These are phyloP conservation scores for Parotia lawesii DNA, from an alignment of 2,113 vertebrate species.

Conservation along the genomic window DNA sequence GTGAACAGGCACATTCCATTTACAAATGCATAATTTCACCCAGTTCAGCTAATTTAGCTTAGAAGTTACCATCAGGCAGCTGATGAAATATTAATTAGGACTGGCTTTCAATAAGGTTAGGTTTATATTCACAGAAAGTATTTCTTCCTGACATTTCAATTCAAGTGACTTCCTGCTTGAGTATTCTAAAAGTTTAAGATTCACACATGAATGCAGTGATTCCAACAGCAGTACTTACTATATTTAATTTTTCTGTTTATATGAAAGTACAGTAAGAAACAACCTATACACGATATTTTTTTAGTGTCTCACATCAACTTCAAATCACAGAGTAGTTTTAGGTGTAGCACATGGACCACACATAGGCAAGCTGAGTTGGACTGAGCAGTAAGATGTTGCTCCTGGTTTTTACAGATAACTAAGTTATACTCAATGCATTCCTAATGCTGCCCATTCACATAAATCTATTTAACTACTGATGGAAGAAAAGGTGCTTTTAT, in stretches of 20 bases:
- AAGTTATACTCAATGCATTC: background rate
- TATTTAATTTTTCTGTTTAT: background rate
- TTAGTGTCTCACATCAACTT: background rate
- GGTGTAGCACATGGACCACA: background rate
- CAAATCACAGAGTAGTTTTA: background rate
- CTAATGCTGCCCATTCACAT: background rate
- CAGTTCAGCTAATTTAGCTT: conserved; percentile 31
- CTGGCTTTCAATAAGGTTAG: conserved; percentile 22
- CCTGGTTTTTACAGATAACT: background rate
- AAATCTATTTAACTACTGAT: background rate
- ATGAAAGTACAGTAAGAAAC: background rate
- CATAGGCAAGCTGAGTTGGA: background rate
- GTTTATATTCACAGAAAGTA: conserved; percentile 6
- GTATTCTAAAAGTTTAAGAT: background rate
- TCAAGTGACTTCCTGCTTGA: background rate
- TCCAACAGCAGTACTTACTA: background rate
- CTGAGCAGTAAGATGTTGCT: background rate
- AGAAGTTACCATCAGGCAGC: background rate
- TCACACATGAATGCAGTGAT: background rate
- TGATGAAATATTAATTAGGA: conserved; percentile 61
- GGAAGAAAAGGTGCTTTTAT: background rate
- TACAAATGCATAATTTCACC: conserved; percentile 50
- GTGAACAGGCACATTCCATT: background rate
- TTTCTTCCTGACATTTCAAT: conserved; percentile 1
- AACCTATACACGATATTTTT: background rate